A percentile compares a stretch with the other conserved stretches of the same genome.
Evolutionary conservation across 1,140 invertebrate species (phyloP).

Genomic region (Pomacea maculata): DNA sequence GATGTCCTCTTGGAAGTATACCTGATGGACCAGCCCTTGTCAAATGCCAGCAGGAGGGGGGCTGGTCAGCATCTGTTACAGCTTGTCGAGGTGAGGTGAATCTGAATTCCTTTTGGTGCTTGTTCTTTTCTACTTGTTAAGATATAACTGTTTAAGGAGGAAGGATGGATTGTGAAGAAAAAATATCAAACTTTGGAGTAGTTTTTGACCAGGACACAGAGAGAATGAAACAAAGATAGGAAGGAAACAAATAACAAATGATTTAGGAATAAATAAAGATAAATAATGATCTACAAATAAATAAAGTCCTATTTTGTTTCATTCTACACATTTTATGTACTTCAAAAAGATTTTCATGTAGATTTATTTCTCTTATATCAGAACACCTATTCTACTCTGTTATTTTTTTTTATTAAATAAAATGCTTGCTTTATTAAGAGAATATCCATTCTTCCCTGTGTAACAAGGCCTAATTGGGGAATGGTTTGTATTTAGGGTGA

Average conservation of each 20-base stretch:
- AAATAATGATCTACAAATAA: background rate
- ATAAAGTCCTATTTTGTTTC: background rate
- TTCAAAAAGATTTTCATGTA: background rate
- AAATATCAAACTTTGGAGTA: no score
- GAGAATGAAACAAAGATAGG: background rate
- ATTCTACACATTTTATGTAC: background rate
- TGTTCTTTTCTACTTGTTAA: no score
- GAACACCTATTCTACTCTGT: background rate
- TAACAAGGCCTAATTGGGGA: no score
- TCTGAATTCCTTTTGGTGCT: no score
- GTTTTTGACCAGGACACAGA: background rate
- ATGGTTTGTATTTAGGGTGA: no score
- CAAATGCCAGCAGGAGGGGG: conserved; percentile 31
- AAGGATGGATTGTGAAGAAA: no score
- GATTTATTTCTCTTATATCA: background rate
- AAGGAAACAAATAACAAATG: background rate
- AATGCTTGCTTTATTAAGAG: background rate
- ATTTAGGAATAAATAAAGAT: background rate
- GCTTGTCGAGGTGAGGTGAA: conserved; percentile 28
- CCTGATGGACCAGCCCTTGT: conserved; percentile 28
- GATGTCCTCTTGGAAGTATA: conserved; percentile 25
- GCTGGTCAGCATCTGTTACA: conserved; percentile 34
- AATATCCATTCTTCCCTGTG: background rate
- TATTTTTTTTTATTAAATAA: background rate
- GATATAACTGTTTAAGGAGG: no score